phyloP scores from a whole-genome alignment of 2,888 invertebrate species.

The Amphiduros pacificus region DNA sequence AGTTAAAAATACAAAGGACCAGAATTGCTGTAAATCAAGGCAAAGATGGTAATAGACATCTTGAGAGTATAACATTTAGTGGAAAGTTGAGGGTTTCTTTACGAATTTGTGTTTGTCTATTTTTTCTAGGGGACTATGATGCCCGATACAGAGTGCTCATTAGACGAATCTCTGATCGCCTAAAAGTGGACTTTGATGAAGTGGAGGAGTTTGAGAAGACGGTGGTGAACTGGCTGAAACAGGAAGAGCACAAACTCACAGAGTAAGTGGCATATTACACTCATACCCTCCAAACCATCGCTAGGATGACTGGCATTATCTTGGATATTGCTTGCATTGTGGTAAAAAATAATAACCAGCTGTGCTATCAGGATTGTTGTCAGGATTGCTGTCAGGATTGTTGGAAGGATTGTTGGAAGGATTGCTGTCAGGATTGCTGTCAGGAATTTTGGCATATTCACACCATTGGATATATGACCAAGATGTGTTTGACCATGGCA shows the following conservation, averaged over 20 bases:
- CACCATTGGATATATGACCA: too few species aligned
- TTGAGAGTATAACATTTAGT: neutral
- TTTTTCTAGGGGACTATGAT: slow-evolving; percentile 67
- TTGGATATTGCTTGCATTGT: too few species aligned
- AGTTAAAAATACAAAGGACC: neutral
- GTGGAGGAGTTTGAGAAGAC: slow-evolving; percentile 67
- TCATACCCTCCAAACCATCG: too few species aligned
- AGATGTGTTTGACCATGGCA: too few species aligned
- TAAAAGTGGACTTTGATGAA: slow-evolving; percentile 64
- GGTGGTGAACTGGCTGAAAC: slow-evolving; percentile 63
- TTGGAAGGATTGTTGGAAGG: too few species aligned
- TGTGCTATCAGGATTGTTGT: too few species aligned
- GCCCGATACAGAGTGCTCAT: slow-evolving; percentile 67
- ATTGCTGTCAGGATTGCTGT: too few species aligned
- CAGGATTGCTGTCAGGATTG: too few species aligned
- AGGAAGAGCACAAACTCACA: slow-evolving; percentile 56
- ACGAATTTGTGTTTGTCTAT: slow-evolving; percentile 1
- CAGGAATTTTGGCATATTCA: too few species aligned
- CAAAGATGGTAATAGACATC: neutral
- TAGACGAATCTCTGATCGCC: slow-evolving; percentile 64
- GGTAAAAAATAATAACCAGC: too few species aligned
- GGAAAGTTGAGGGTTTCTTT: neutral
- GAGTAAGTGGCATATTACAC: too few species aligned
- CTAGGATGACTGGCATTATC: too few species aligned
- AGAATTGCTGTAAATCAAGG: neutral